Evolutionary conservation across 2,888 invertebrate species (phyloP).

Genomic region (Melolontha melolontha): DNA sequence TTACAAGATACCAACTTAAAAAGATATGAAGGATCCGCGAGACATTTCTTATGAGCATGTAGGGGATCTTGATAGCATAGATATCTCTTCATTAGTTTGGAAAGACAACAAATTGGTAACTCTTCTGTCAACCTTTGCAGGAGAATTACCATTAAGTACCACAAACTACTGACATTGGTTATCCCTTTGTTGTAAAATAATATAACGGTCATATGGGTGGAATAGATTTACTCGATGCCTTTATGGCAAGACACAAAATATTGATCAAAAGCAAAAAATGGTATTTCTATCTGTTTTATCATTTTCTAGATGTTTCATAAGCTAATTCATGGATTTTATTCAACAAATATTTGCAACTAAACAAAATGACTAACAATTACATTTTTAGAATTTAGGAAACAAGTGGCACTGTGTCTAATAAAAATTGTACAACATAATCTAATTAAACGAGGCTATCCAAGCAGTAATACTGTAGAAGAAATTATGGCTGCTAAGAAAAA

Average conservation of each 20-base stretch:
- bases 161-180: conserved; percentile 10
- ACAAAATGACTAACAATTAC: not conserved
- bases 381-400: not conserved
- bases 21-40: conserved; percentile 50
- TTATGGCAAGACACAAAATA: conserved; percentile 1
- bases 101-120: conserved; percentile 52
- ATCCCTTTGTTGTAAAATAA: conserved; percentile 17
- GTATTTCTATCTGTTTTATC: conserved; percentile 7
- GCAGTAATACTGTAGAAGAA: no score
- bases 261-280: conserved; percentile 11
- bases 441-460: no score
- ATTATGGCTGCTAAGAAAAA: no score
- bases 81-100: no score
- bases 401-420: no score
- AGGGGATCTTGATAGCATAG: conserved; percentile 48
- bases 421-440: no score
- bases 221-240: conserved; percentile 1
- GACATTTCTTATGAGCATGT: conserved; percentile 52
- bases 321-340: conserved; percentile 20
- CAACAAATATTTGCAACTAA: not conserved
- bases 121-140: conserved; percentile 50
- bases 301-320: conserved; percentile 7
- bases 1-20: conserved; percentile 55
- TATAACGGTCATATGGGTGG: conserved; percentile 30
- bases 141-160: conserved; percentile 34